Percentiles rank a stretch among this genome's conserved stretches.
These are phyloP conservation scores for Gorsachius goisagi DNA, from an alignment of 2,113 vertebrate species.

Conservation along the genomic window DNA sequence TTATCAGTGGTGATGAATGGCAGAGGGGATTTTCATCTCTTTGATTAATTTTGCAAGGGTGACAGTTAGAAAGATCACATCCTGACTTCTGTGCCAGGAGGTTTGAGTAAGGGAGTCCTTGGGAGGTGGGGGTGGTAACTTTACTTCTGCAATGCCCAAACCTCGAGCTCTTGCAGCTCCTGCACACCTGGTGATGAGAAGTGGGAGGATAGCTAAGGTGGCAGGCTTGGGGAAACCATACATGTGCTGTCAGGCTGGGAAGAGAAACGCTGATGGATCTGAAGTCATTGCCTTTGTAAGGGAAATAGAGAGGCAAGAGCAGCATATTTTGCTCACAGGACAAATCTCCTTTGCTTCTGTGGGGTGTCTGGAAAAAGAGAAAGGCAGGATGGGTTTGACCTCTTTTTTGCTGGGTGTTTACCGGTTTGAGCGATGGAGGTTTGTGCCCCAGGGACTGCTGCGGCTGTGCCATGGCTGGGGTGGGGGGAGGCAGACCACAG, in stretches of 20 bases:
- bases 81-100: accelerated
- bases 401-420: not conserved
- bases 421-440: not conserved
- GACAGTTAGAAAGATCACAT: not conserved
- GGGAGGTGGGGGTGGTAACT: not conserved
- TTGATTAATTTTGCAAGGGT: slow-evolving; percentile 19
- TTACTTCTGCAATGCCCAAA: not conserved
- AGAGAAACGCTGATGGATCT: not conserved
- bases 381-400: not conserved
- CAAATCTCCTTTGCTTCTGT: not conserved
- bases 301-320: not conserved
- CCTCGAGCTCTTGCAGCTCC: accelerated
- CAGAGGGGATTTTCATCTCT: slow-evolving; percentile 20
- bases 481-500: not conserved
- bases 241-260: not conserved
- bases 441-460: not conserved
- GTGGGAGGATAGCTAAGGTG: not conserved
- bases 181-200: not conserved
- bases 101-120: not conserved
- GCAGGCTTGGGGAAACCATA: not conserved
- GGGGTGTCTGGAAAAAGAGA: not conserved
- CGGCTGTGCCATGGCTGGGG: not conserved
- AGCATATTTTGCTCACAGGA: not conserved
- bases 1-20: not conserved
- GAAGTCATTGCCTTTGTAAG: not conserved